These are phyloP conservation scores for Caerostris darwini DNA, from an alignment of 1,140 invertebrate genomes.

Conservation along the genomic window DNA sequence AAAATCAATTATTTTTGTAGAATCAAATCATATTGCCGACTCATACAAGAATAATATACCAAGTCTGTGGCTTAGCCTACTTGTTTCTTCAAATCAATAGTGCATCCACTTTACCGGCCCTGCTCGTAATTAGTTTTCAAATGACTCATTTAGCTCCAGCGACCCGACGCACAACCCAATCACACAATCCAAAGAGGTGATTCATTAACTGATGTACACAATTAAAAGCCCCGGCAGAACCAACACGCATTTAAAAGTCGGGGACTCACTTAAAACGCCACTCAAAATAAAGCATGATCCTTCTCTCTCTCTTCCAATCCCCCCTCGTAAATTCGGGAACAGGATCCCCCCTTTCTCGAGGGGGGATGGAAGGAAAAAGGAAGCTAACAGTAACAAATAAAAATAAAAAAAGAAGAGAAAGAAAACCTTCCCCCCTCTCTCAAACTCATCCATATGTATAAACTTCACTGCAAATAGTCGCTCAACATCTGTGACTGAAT, in stretches of 20 bases:
- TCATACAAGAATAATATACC: background rate
- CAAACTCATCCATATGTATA: constrained; percentile 76
- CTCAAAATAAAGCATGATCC: constrained; percentile 29
- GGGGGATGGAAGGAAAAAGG: background rate
- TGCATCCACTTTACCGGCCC: background rate
- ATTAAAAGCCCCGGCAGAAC: constrained; percentile 57
- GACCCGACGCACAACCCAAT: constrained; percentile 23
- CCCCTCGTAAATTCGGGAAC: constrained; percentile 27
- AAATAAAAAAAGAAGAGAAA: constrained; percentile 59
- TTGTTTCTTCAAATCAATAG: background rate
- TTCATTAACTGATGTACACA: constrained; percentile 66
- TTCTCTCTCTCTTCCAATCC: background rate
- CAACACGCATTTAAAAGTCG: constrained; percentile 52
- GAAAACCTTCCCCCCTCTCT: constrained; percentile 8
- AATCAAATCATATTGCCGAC: background rate
- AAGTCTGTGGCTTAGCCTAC: background rate
- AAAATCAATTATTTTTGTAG: background rate
- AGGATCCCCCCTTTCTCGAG: background rate
- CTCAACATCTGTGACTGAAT: constrained; percentile 77
- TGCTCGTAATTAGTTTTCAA: constrained; percentile 47
- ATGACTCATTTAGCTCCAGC: constrained; percentile 32
- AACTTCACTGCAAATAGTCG: constrained; percentile 77
- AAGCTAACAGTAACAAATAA: constrained; percentile 4
- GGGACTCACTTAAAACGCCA: constrained; percentile 3
- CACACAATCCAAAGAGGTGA: constrained; percentile 32